Percentiles rank a stretch among this genome's conserved stretches.
Conservation (phyloP, 2,113 vertebrate species). For the Gadus macrocephalus region DNA sequence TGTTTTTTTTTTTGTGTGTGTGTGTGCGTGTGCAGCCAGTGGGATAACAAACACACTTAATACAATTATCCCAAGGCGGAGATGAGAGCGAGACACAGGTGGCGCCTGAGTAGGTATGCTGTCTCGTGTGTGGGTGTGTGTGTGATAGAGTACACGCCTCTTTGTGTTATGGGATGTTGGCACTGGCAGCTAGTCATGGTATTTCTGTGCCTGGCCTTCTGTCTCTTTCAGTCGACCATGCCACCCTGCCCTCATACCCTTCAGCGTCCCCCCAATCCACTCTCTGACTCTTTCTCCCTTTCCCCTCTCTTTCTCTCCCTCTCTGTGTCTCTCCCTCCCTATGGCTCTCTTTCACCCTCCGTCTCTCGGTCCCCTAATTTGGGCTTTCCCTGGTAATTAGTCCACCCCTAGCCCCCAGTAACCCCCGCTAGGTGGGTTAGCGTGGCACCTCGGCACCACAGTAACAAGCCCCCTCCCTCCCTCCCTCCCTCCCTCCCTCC, state of each 20-base stretch:
- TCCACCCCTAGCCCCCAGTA: constrained; percentile 35
- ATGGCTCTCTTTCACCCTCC: constrained; percentile 37
- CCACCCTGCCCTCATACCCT: constrained; percentile 33
- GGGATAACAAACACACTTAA: constrained; percentile 60
- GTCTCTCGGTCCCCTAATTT: constrained; percentile 50
- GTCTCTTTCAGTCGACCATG: background rate
- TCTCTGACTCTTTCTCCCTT: constrained; percentile 6
- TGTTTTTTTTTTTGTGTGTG: constrained; percentile 21
- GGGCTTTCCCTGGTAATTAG: constrained; percentile 64
- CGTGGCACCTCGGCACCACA: constrained; percentile 39
- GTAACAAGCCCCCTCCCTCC: constrained; percentile 56
- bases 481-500: constrained; percentile 6
- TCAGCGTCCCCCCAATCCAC: constrained; percentile 32
- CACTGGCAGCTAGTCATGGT: constrained; percentile 68
- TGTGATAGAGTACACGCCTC: constrained; percentile 7
- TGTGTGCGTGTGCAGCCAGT: constrained; percentile 40
- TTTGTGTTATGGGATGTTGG: constrained; percentile 39
- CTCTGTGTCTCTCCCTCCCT: constrained; percentile 15
- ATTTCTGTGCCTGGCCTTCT: constrained; percentile 58
- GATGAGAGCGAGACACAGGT: constrained; percentile 49
- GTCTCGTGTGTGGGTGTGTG: constrained; percentile 36
- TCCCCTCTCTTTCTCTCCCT: constrained; percentile 39
- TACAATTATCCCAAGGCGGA: constrained; percentile 56
- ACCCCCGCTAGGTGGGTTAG: constrained; percentile 29
- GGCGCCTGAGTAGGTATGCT: constrained; percentile 43